A percentile compares a stretch with the other conserved stretches of the same genome.
Conservation (phyloP, 2,113 vertebrate species). For the Camelus dromedarius region DNA sequence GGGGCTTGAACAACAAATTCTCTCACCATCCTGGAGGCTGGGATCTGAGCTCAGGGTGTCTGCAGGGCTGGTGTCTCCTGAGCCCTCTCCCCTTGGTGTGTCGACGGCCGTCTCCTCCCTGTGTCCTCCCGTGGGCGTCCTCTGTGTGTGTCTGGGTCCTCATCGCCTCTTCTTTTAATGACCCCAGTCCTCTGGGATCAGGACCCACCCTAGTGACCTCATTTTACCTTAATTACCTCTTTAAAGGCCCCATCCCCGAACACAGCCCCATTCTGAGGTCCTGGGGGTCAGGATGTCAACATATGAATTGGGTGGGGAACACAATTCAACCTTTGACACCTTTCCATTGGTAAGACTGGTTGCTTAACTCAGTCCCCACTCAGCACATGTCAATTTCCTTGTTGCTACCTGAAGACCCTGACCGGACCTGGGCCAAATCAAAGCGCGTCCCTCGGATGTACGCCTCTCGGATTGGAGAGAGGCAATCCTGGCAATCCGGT, state of each 20-base stretch:
- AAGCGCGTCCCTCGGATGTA: rapidly evolving
- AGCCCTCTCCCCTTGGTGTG: background rate
- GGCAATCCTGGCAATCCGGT: rapidly evolving
- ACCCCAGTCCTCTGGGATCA: background rate
- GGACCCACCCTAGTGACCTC: background rate
- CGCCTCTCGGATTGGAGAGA: rapidly evolving
- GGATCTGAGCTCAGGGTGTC: background rate
- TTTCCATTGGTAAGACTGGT: background rate
- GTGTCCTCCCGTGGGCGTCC: rapidly evolving
- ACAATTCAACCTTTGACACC: background rate
- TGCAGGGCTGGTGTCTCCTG: background rate
- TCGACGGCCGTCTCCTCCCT: background rate
- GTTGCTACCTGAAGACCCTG: background rate
- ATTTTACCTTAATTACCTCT: background rate
- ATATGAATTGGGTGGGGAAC: too few species aligned
- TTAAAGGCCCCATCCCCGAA: background rate
- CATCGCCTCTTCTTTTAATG: background rate
- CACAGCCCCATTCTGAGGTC: background rate
- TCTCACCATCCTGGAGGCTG: background rate
- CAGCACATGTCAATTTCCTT: background rate
- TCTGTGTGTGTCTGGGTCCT: background rate
- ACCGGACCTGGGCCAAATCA: too few species aligned
- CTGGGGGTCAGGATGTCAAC: too few species aligned
- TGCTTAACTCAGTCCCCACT: too few species aligned
- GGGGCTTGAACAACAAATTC: background rate